Percentiles rank a stretch among this genome's conserved stretches.
Evolutionary conservation across 37 sponge, comb jelly and placozoan species (phyloP).

Genomic region (Diacarnus erythraeanus): DNA sequence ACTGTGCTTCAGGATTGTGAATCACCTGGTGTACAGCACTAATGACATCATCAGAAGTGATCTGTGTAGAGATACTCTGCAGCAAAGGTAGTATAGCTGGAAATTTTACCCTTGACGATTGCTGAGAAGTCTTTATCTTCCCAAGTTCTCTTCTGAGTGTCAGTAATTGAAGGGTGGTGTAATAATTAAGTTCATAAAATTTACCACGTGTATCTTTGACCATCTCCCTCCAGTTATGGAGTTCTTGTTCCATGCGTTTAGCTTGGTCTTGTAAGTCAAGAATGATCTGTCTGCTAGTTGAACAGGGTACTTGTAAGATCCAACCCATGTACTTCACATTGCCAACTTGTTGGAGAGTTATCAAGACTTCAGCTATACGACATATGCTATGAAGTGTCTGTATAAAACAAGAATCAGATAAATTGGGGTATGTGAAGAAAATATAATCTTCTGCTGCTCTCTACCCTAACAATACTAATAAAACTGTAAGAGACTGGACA

Average conservation of each 20-base stretch:
- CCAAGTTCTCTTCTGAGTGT: slow-evolving; percentile 48
- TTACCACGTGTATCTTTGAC: slow-evolving; percentile 17
- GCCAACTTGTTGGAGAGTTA: slow-evolving; percentile 48
- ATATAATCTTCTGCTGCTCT: not conserved
- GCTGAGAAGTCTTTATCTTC: not conserved
- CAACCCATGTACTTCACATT: slow-evolving; percentile 47
- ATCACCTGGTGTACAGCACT: not conserved
- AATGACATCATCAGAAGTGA: not conserved
- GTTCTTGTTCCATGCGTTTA: slow-evolving; percentile 45
- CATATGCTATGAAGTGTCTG: slow-evolving; percentile 51
- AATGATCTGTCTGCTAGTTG: not conserved
- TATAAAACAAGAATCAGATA: not conserved
- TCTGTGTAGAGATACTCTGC: slow-evolving; percentile 38
- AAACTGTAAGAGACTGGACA: too few species aligned
- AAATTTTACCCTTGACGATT: not conserved
- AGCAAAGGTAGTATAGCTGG: slow-evolving; percentile 27
- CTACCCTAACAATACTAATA: not conserved
- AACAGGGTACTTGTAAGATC: slow-evolving; percentile 14
- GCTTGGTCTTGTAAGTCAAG: slow-evolving; percentile 26
- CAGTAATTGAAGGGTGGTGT: slow-evolving; percentile 65
- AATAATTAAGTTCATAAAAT: slow-evolving; percentile 72
- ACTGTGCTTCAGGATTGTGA: not conserved
- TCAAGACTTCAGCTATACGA: slow-evolving; percentile 47
- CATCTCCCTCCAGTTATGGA: slow-evolving; percentile 28
- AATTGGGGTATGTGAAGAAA: not conserved